These are phyloP conservation scores for Acronicta psi DNA, from an alignment of 2,888 invertebrate species.

Conservation along the genomic window DNA sequence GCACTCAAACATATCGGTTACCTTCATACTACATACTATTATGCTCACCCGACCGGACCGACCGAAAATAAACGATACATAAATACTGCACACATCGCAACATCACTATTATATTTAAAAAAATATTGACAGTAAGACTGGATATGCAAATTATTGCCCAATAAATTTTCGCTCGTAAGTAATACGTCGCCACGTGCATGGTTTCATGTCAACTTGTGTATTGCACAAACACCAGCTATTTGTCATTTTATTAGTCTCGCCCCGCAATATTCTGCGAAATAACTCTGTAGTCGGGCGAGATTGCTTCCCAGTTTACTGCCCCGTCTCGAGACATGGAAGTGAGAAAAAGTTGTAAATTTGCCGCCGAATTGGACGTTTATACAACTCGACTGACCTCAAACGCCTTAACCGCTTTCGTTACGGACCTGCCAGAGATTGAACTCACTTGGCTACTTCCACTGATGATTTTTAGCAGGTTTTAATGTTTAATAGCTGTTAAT, in stretches of 20 bases:
- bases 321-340: conserved; percentile 72
- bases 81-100: conserved; percentile 13
- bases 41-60: conserved; percentile 13
- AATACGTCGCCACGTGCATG: conserved; percentile 48
- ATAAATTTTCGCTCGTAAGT: conserved; percentile 48
- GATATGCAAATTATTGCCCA: conserved; percentile 44
- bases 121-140: conserved; percentile 16
- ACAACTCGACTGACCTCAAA: conserved; percentile 82
- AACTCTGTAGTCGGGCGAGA: conserved; percentile 81
- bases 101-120: conserved; percentile 24
- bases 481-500: too few relatives aligned
- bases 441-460: conserved; percentile 64
- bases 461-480: conserved; percentile 67
- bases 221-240: conserved; percentile 76
- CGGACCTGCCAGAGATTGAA: conserved; percentile 71
- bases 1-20: conserved; percentile 45
- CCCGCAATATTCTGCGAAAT: conserved; percentile 84
- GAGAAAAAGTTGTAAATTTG: conserved; percentile 87
- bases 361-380: conserved; percentile 85
- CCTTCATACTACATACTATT: conserved; percentile 22
- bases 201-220: conserved; percentile 64
- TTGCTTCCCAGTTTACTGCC: conserved; percentile 86
- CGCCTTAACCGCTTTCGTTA: conserved; percentile 73
- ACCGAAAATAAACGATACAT: conserved; percentile 8
- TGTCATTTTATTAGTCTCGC: conserved; percentile 87